These are phyloP conservation scores for Dromaius novaehollandiae DNA, from an alignment of 2,113 vertebrate species.

Conservation along the genomic window DNA sequence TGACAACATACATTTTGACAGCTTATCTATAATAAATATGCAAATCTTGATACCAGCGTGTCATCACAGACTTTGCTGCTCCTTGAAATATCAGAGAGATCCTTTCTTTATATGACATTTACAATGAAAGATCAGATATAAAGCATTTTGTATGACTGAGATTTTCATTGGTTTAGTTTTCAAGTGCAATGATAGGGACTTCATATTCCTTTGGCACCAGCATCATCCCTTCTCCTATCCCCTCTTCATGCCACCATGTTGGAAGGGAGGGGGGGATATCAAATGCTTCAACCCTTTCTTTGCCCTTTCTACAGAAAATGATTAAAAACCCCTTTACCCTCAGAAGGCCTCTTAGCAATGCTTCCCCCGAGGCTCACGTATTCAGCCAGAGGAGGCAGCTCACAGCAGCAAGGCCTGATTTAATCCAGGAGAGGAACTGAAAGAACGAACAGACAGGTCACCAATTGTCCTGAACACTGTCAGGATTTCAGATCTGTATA, in stretches of 20 bases:
- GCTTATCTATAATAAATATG: constrained; percentile 87
- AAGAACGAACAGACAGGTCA: neutral
- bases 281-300: neutral
- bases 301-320: neutral
- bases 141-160: constrained; percentile 59
- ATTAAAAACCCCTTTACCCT: neutral
- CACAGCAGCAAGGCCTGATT: neutral
- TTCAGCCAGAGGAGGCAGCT: neutral
- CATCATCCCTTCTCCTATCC: neutral
- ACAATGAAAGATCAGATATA: constrained; percentile 70
- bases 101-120: constrained; percentile 78
- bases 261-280: neutral
- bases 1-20: constrained; percentile 86
- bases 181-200: constrained; percentile 19
- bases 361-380: neutral
- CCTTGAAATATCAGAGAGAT: constrained; percentile 77
- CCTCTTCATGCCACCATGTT: neutral
- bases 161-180: constrained; percentile 53
- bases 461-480: neutral
- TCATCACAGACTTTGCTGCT: constrained; percentile 77
- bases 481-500: neutral
- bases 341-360: neutral
- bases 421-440: neutral
- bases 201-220: constrained; percentile 18
- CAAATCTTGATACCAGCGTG: constrained; percentile 78